These are phyloP conservation scores for Blennius ocellaris DNA, from an alignment of 2,113 vertebrate genomes.

Conservation along the genomic window DNA sequence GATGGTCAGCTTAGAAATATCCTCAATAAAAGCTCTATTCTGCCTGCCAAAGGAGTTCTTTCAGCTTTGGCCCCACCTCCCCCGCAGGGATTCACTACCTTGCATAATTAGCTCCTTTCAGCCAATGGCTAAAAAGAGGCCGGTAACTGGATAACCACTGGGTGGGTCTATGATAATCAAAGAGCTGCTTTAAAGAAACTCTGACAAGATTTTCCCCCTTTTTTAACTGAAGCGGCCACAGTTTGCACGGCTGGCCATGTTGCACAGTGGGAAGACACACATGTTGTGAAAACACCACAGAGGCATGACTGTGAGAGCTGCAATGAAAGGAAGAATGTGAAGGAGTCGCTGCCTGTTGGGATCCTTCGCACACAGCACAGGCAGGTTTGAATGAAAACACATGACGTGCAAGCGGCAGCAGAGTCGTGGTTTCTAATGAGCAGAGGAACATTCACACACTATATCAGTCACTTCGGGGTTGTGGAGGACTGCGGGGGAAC, in stretches of 20 bases:
- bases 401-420: conserved; percentile 4
- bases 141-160: conserved; percentile 84
- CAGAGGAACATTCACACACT: conserved; percentile 26
- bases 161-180: conserved; percentile 87
- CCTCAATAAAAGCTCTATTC: conserved; percentile 90
- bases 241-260: conserved; percentile 42
- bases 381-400: conserved; percentile 1
- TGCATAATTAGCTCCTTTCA: conserved; percentile 83
- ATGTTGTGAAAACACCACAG: conserved; percentile 20
- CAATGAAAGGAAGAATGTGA: conserved; percentile 4
- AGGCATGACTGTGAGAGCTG: background rate
- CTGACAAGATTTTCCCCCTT: conserved; percentile 75
- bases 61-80: conserved; percentile 84
- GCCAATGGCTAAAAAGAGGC: conserved; percentile 80
- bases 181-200: conserved; percentile 82
- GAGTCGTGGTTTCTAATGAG: conserved; percentile 46
- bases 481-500: conserved; percentile 27
- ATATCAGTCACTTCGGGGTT: conserved; percentile 9
- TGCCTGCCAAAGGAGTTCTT: conserved; percentile 88
- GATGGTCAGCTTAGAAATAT: conserved; percentile 88
- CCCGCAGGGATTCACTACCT: conserved; percentile 86
- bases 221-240: conserved; percentile 59
- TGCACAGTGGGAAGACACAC: conserved; percentile 45
- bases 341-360: background rate
- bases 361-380: conserved; percentile 23